Percentiles rank a stretch among this genome's conserved stretches.
Conservation (phyloP, 2,113 vertebrate genomes). For the Gopherus evgoodei region DNA sequence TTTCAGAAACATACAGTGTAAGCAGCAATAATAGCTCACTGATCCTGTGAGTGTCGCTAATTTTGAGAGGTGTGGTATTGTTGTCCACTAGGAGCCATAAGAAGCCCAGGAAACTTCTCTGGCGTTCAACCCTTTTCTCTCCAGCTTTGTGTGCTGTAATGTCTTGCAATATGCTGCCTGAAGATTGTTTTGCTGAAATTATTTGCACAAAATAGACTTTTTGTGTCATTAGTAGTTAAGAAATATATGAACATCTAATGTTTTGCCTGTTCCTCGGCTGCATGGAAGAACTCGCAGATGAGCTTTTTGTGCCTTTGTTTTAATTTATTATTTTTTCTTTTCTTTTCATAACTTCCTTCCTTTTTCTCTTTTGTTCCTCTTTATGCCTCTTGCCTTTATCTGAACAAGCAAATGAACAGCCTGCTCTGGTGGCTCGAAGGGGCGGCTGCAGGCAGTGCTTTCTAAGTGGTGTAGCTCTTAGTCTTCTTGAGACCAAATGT, state of each 20-base stretch:
- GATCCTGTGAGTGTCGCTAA: slow-evolving; percentile 37
- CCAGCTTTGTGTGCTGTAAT: neutral
- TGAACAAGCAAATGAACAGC: neutral
- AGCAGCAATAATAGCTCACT: neutral
- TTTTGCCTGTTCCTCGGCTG: neutral
- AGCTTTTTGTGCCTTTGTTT: slow-evolving; percentile 27
- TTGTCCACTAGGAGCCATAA: neutral
- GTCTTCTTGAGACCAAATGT: neutral
- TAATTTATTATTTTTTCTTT: slow-evolving; percentile 31
- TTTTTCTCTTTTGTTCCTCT: neutral
- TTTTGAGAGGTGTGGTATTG: slow-evolving; percentile 30
- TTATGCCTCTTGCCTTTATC: neutral
- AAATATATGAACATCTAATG: neutral
- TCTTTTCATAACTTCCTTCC: neutral
- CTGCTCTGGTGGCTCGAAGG: neutral
- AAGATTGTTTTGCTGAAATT: slow-evolving; percentile 60
- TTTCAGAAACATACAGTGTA: neutral
- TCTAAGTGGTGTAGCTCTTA: slow-evolving; percentile 1
- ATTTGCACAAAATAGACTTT: slow-evolving; percentile 43
- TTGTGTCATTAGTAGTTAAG: slow-evolving; percentile 6
- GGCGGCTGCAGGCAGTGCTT: slow-evolving; percentile 58
- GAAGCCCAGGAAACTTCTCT: neutral
- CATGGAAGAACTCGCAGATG: neutral
- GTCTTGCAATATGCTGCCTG: slow-evolving; percentile 20
- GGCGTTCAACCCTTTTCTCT: neutral